Percentiles rank a stretch among this genome's conserved stretches.
phyloP scores from a whole-genome alignment of 2,888 invertebrate genomes.

The Galeruca laticollis region DNA sequence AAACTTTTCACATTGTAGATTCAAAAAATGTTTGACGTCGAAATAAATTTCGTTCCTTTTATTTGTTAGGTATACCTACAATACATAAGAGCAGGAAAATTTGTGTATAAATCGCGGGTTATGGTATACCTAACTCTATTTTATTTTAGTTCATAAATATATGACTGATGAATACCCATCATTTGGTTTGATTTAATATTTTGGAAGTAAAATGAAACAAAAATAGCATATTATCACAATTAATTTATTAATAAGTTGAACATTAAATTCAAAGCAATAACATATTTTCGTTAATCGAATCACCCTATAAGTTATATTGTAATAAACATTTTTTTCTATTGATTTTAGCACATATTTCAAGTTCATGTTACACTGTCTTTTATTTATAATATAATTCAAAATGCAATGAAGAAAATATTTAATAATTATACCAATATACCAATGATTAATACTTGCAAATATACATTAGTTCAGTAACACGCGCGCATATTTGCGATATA shows the following conservation, averaged over 20 bases:
- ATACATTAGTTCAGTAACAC: background rate
- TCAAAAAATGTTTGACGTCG: no score
- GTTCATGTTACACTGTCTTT: background rate
- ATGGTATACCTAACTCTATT: no score
- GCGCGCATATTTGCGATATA: conserved; percentile 28
- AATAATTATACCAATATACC: background rate
- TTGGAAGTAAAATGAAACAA: background rate
- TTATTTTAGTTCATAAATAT: no score
- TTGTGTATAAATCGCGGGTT: no score
- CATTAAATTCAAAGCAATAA: background rate
- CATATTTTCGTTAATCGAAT: background rate
- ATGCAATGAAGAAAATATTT: background rate
- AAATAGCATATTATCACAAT: background rate
- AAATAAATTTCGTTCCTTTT: no score
- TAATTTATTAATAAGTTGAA: background rate
- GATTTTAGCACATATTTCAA: background rate
- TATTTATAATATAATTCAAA: background rate
- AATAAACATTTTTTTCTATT: background rate
- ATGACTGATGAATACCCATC: no score
- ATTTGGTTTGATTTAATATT: background rate
- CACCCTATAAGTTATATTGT: background rate
- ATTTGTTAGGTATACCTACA: no score
- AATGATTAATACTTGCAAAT: background rate
- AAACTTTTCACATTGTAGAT: no score
- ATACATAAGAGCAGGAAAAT: no score